phyloP scores from a whole-genome alignment of 2,888 invertebrate species.

The Leucophora obtusa region DNA sequence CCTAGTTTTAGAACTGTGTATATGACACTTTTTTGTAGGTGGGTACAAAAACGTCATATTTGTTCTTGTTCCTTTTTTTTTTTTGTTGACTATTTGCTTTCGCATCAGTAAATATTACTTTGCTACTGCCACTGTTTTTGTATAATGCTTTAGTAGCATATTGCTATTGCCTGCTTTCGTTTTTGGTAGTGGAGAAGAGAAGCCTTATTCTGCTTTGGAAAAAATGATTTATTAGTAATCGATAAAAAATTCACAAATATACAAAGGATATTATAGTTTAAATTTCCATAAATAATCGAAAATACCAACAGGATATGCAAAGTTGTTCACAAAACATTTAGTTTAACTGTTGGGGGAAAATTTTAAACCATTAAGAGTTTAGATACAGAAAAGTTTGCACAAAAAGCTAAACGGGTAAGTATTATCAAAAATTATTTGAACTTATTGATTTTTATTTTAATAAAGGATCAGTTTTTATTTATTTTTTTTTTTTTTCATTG shows the following conservation, averaged over 20 bases:
- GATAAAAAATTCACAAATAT: slow-evolving; percentile 28
- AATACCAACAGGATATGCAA: neutral
- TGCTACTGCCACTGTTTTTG: neutral
- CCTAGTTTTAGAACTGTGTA: neutral
- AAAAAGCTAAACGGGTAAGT: neutral
- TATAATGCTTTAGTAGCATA: slow-evolving; percentile 2
- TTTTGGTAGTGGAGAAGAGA: neutral
- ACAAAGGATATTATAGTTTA: slow-evolving; percentile 28
- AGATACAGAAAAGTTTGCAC: neutral
- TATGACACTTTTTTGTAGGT: neutral
- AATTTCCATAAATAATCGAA: slow-evolving; percentile 18
- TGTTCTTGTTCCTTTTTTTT: neutral
- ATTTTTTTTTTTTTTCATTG: neutral
- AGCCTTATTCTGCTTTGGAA: neutral
- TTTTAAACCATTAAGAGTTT: neutral
- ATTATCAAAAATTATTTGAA: neutral
- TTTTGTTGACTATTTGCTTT: neutral
- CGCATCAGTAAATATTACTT: neutral
- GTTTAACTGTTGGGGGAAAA: neutral
- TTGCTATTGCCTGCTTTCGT: neutral
- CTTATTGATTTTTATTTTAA: neutral
- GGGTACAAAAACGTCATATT: neutral
- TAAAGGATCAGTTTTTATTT: neutral
- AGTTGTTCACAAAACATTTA: neutral
- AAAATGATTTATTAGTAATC: slow-evolving; percentile 50